These are phyloP conservation scores for Muscicapa comitata DNA, from an alignment of 2,797 vertebrate species.

Conservation along the genomic window DNA sequence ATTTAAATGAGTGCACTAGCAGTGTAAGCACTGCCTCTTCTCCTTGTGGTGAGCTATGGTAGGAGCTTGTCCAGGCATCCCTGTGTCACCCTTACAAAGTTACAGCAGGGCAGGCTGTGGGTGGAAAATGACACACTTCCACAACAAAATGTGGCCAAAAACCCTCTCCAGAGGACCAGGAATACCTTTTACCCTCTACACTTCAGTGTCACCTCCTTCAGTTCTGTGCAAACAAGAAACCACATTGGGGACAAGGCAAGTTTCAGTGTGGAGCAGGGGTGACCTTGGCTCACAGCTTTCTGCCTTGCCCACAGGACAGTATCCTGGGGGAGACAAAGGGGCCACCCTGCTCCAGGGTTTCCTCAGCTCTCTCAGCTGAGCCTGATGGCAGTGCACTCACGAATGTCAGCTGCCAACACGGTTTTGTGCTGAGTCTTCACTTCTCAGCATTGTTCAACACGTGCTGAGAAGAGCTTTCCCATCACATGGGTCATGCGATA, in stretches of 20 bases:
- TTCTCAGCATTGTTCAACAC: rapidly evolving
- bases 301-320: not conserved
- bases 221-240: not conserved
- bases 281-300: not conserved
- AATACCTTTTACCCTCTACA: not conserved
- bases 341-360: not conserved
- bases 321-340: rapidly evolving
- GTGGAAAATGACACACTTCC: not conserved
- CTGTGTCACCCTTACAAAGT: not conserved
- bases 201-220: not conserved
- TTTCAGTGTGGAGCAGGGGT: not conserved
- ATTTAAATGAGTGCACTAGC: not conserved
- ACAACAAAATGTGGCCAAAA: not conserved
- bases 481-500: not conserved
- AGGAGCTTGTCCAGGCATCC: not conserved
- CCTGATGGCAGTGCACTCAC: rapidly evolving
- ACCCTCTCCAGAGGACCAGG: not conserved
- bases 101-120: not conserved
- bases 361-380: not conserved
- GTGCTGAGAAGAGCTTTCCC: not conserved
- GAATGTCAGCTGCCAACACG: not conserved
- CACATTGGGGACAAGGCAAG: rapidly evolving
- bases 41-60: not conserved
- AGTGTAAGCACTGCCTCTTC: not conserved
- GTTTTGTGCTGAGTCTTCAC: not conserved